Percentiles rank a stretch among this genome's conserved stretches.
Conservation (phyloP, 1,140 invertebrate species). For the Apis dorsata region DNA sequence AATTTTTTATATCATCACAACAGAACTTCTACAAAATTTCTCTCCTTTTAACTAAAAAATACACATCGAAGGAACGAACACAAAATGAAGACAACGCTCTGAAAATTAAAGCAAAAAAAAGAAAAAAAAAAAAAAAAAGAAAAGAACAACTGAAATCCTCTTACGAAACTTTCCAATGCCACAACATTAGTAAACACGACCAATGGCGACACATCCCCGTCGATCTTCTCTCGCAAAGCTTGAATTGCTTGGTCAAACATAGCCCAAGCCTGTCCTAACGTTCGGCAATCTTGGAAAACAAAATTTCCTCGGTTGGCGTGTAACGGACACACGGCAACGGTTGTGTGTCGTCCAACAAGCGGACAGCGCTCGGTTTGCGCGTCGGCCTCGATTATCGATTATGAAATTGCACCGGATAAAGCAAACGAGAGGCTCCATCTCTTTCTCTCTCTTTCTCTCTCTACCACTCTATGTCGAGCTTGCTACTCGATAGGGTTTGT, state of each 20-base stretch:
- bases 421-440: slow-evolving; percentile 50
- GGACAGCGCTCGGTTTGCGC: slow-evolving; percentile 21
- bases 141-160: not conserved
- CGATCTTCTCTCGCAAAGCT: not conserved
- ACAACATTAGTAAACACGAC: not conserved
- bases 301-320: slow-evolving; percentile 47
- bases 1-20: no score
- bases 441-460: not conserved
- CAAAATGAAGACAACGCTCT: no score
- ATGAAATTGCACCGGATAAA: slow-evolving; percentile 66
- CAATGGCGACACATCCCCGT: no score
- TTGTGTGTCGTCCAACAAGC: slow-evolving; percentile 39
- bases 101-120: not conserved
- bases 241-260: slow-evolving; percentile 14
- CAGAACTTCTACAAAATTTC: no score
- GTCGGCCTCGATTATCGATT: slow-evolving; percentile 61
- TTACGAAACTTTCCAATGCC: no score
- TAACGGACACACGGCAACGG: slow-evolving; percentile 6
- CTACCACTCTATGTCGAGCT: not conserved
- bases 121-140: no score
- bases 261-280: not conserved
- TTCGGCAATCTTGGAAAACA: slow-evolving; percentile 48
- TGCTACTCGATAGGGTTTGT: not conserved
- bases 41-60: no score
- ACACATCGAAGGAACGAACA: no score